phyloP scores from a whole-genome alignment of 1,140 invertebrate genomes.

The Anastrepha ludens region DNA sequence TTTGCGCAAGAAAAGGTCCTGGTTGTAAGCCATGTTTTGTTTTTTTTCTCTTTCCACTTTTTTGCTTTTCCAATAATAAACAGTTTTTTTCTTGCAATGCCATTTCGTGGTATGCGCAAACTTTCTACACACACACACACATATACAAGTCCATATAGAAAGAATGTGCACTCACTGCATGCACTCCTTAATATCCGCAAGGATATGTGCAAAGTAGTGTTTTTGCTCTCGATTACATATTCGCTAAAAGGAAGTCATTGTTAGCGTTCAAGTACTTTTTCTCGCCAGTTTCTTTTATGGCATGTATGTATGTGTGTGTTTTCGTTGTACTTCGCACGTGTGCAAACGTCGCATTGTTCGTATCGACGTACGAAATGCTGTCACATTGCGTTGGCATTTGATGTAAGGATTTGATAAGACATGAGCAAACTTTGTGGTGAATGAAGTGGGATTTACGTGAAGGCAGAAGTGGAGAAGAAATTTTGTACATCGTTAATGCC shows the following conservation, averaged over 20 bases:
- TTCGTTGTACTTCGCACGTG: not conserved
- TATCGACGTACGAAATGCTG: not conserved
- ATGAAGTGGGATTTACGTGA: not conserved
- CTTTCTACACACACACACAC: not conserved
- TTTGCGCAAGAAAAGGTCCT: no score
- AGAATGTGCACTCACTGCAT: not conserved
- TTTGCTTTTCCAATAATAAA: not conserved
- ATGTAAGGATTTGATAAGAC: not conserved
- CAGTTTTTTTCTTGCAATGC: not conserved
- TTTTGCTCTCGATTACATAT: conserved; percentile 40
- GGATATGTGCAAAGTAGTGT: not conserved
- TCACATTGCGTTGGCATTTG: conserved; percentile 15
- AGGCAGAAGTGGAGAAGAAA: no score
- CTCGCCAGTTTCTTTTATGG: no score
- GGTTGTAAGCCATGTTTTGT: not conserved
- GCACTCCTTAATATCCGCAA: not conserved
- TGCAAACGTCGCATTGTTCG: not conserved
- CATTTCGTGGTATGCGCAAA: not conserved
- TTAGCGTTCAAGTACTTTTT: not conserved
- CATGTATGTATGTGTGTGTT: not conserved
- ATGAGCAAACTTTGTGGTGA: not conserved
- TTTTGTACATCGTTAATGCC: no score
- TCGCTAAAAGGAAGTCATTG: conserved; percentile 21
- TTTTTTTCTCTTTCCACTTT: not conserved
- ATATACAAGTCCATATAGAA: not conserved